Evolutionary conservation across 1,140 invertebrate species (phyloP).

Genomic region (Tyrophagus putrescentiae): DNA sequence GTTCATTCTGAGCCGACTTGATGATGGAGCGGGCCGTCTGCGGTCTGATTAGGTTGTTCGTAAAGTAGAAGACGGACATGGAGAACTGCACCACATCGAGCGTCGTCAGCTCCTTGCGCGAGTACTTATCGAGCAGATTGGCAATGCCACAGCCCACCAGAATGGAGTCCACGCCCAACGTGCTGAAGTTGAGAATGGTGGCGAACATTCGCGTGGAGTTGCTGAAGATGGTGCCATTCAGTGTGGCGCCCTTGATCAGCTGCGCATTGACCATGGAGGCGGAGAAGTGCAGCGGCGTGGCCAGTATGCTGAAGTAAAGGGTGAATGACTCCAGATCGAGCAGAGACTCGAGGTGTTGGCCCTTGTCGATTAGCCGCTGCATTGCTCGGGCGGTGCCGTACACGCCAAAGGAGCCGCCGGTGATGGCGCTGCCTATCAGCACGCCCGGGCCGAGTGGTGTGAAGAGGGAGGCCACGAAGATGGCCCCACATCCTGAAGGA

Average conservation of each 20-base stretch:
- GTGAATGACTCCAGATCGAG: not conserved
- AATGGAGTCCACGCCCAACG: not conserved
- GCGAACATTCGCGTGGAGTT: slow-evolving; percentile 10
- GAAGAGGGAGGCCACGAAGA: not conserved
- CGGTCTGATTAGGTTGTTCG: slow-evolving; percentile 2
- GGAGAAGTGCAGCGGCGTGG: slow-evolving; percentile 1
- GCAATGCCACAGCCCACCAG: slow-evolving; percentile 11
- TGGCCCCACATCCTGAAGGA: slow-evolving; percentile 1
- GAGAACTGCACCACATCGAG: slow-evolving; percentile 10
- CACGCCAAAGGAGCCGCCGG: not conserved
- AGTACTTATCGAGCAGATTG: slow-evolving; percentile 2
- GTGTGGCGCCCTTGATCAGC: slow-evolving; percentile 3
- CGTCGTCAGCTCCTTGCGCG: not conserved
- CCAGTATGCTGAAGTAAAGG: slow-evolving; percentile 8
- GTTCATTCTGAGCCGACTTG: not conserved
- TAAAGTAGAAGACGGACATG: slow-evolving; percentile 6
- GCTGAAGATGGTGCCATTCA: not conserved
- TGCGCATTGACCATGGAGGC: not conserved
- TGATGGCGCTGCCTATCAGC: not conserved
- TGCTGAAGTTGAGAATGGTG: not conserved
- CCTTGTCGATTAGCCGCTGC: not conserved
- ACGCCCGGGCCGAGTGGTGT: slow-evolving; percentile 2
- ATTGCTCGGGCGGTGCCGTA: not conserved
- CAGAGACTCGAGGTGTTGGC: not conserved
- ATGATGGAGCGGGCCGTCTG: not conserved